Conservation (phyloP, 2,113 vertebrate genomes). For the Macaca nemestrina region DNA sequence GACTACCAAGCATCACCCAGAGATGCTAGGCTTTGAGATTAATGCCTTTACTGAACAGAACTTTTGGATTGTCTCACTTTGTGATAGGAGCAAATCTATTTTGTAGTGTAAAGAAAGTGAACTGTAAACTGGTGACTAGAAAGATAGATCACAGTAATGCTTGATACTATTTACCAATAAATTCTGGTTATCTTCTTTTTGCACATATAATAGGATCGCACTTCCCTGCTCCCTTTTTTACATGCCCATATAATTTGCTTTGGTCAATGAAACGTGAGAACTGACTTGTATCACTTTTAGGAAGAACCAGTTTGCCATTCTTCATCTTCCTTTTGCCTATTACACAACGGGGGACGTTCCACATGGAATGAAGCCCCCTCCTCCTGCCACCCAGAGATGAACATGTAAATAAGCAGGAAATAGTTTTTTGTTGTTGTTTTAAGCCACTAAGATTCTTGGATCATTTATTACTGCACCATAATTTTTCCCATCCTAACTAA, state of each 20-base stretch:
- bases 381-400: not conserved
- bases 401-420: not conserved
- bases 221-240: not conserved
- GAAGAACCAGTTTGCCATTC: not conserved
- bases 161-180: not conserved
- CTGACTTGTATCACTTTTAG: not conserved
- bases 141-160: not conserved
- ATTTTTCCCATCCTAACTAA: not conserved
- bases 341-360: not conserved
- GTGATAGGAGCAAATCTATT: not conserved
- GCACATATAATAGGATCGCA: not conserved
- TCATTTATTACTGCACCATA: not conserved
- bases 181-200: not conserved
- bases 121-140: not conserved
- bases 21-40: not conserved
- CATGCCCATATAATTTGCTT: not conserved
- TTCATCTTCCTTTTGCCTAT: not conserved
- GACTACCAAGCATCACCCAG: not conserved
- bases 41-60: not conserved
- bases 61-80: not conserved
- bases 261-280: constrained; percentile 7
- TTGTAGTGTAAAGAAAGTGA: not conserved
- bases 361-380: not conserved
- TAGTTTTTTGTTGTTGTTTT: not conserved
- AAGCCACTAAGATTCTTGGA: not conserved